Evolutionary conservation across 1,140 invertebrate species (phyloP).

Genomic region (Stenopsyche tienmushanensis): DNA sequence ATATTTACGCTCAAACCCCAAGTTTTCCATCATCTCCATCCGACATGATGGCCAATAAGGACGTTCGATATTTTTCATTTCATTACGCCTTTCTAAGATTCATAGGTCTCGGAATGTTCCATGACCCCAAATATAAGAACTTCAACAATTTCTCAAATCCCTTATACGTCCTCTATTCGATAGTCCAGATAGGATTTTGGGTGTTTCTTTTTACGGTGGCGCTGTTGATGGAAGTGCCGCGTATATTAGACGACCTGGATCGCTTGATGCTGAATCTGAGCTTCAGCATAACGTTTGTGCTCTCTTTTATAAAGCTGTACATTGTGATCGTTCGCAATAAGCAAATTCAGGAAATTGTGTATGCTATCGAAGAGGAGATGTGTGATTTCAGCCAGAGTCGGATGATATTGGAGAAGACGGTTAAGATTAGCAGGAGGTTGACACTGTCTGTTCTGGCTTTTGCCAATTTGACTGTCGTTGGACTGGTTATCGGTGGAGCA

Average conservation of each 20-base stretch:
- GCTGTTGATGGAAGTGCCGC: slow-evolving; percentile 32
- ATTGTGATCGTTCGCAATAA: slow-evolving; percentile 18
- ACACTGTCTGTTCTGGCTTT: slow-evolving; percentile 32
- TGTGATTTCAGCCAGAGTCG: slow-evolving; percentile 29
- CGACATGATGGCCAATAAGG: no score
- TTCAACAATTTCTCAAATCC: slow-evolving; percentile 32
- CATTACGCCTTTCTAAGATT: slow-evolving; percentile 32
- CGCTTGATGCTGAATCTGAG: slow-evolving; percentile 34
- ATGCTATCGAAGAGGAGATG: slow-evolving; percentile 29
- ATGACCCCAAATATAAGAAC: slow-evolving; percentile 9
- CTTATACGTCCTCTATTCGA: slow-evolving; percentile 27
- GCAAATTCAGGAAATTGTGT: slow-evolving; percentile 24
- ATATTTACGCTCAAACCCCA: no score
- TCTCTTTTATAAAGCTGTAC: slow-evolving; percentile 31
- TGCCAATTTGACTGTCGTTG: slow-evolving; percentile 36
- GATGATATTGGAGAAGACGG: slow-evolving; percentile 15
- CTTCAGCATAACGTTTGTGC: slow-evolving; percentile 34
- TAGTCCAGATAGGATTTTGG: slow-evolving; percentile 30
- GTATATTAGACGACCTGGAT: slow-evolving; percentile 30
- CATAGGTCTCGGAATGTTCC: slow-evolving; percentile 27
- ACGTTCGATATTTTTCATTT: slow-evolving; percentile 35
- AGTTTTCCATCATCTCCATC: no score
- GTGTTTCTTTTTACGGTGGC: slow-evolving; percentile 31
- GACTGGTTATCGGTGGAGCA: slow-evolving; percentile 27
- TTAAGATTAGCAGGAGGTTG: slow-evolving; percentile 19